Base-by-base conservation (phyloP, 2,888 invertebrate genomes). In the Chirona hameri region DNA sequence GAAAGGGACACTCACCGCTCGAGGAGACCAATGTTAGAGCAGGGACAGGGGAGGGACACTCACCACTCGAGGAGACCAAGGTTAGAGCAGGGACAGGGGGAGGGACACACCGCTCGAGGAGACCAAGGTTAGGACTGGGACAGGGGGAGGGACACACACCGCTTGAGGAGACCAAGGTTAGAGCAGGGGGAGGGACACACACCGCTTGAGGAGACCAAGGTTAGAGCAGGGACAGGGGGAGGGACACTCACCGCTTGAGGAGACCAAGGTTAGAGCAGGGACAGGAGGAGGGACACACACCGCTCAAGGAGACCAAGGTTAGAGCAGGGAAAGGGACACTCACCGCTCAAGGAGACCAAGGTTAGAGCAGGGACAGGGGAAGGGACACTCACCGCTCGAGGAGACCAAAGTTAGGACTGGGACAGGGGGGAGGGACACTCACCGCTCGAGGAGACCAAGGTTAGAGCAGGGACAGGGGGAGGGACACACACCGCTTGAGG, bases 1-100 rank as follows among this genome's bases (percentile, higher is more conserved):
- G 52, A 12, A 12, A 52, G 52, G 39, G 39, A 39, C 89, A 94
- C 92, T 91, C 91, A 88, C 92, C 93, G 86, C 89, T 97, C 85
- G 94, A 94, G 85, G 91, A 92, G 84, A 93, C 93, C 0, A 96
- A 95, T 89, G 89, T 90, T 81, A 52, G 52, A 1, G 10, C 12
- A 7, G 52, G 12, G 52, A 52, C 12, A 52, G 52, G 12, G n/a
- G n/a, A n/a, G n/a, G n/a, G n/a, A n/a, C 89, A 94, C 92, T 91
- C 91, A 88, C 92, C 93, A 86, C 89, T 97, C 85, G 94, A 94
- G 85, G 91, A 92, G 84, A 93, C 93, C 0, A 96, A 95, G 89
- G 89, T 90, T 81, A 91, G 91, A 39, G 39, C 39, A 39, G 39
- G 52, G 18, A 12, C 52, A 52, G 5, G 10, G 52, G 18, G 18